Percentiles rank a stretch among this genome's conserved stretches.
These are phyloP conservation scores for Potorous gilbertii DNA, from an alignment of 2,797 vertebrate genomes.

Conservation along the genomic window DNA sequence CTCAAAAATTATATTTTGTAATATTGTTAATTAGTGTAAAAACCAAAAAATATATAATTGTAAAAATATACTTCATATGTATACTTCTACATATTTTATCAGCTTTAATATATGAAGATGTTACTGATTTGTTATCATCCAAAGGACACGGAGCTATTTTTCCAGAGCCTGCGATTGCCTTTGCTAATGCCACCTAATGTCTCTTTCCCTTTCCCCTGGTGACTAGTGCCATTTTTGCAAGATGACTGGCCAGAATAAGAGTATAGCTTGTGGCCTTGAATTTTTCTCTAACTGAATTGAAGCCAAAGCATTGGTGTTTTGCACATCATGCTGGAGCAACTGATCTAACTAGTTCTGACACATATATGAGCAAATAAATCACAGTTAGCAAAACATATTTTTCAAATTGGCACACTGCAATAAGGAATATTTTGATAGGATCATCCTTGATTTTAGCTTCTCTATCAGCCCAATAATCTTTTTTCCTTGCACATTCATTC, in stretches of 20 bases:
- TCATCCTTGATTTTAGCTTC: neutral
- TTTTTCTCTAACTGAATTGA: neutral
- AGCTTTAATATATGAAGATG: neutral
- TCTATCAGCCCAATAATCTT: neutral
- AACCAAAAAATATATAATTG: neutral
- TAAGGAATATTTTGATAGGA: accelerated
- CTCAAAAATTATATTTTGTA: neutral
- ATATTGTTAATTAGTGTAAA: neutral
- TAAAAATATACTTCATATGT: neutral
- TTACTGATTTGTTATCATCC: neutral
- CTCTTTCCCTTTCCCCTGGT: neutral
- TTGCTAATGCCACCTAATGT: neutral
- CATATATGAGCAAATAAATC: neutral
- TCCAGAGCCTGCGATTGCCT: neutral
- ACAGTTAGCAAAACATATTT: neutral
- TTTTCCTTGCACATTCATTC: neutral
- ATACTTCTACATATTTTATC: neutral
- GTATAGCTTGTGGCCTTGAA: neutral
- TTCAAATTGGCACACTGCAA: neutral
- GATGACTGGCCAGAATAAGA: neutral
- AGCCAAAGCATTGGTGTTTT: neutral
- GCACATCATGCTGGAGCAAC: neutral
- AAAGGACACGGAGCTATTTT: neutral
- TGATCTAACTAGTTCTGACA: neutral
- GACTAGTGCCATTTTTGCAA: neutral